Conservation (phyloP, 2,888 invertebrate genomes). For the Nemotelus pantherinus region DNA sequence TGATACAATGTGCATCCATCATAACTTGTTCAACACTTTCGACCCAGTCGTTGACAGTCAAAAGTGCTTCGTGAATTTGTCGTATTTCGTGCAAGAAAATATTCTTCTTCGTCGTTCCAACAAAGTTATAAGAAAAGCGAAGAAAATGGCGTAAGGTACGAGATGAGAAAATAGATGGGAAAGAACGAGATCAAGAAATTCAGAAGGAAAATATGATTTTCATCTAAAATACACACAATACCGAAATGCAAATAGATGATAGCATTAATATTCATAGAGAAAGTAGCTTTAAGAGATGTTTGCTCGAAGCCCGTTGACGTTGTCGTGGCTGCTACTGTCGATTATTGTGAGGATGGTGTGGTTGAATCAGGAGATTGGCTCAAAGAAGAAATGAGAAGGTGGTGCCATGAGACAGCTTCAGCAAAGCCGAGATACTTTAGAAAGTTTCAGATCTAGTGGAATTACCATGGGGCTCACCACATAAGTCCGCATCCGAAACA, state of each 20-base stretch:
- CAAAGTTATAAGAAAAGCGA: neutral
- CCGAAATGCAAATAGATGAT: conserved; percentile 6
- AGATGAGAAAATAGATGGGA: neutral
- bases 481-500: neutral
- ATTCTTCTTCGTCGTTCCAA: too few relatives aligned
- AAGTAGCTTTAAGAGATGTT: conserved; percentile 3
- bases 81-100: too few relatives aligned
- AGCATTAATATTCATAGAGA: conserved; percentile 26
- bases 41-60: too few relatives aligned
- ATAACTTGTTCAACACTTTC: neutral
- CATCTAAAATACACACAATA: conserved; percentile 17
- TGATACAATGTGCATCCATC: neutral
- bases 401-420: too few relatives aligned
- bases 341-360: too few relatives aligned
- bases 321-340: neutral
- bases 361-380: too few relatives aligned
- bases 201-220: conserved; percentile 33
- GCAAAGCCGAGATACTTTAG: too few relatives aligned
- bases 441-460: too few relatives aligned
- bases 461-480: neutral
- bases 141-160: neutral
- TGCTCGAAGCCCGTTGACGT: neutral
- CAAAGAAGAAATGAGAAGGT: too few relatives aligned
- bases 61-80: too few relatives aligned
- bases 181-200: neutral